A percentile compares a stretch with the other conserved stretches of the same genome.
Evolutionary conservation across 2,797 vertebrate genomes (phyloP).

Genomic region (Columba guinea): DNA sequence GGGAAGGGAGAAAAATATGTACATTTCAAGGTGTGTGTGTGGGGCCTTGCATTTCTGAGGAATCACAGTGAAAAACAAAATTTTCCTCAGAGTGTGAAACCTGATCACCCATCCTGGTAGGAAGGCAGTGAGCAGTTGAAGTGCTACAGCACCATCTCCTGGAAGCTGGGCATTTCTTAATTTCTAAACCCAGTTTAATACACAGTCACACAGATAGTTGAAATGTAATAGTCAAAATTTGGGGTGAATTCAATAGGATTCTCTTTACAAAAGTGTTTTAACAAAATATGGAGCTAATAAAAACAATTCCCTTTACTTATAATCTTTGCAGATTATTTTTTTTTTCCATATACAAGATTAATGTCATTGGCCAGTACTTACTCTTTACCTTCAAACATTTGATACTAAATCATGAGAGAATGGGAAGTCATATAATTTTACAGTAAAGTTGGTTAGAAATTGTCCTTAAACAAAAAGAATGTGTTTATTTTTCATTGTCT

Average conservation of each 20-base stretch:
- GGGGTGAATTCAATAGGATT: neutral
- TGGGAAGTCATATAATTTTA: neutral
- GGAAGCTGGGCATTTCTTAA: neutral
- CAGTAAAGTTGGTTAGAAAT: neutral
- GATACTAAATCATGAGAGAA: neutral
- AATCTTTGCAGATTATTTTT: neutral
- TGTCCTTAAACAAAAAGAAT: neutral
- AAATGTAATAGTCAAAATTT: neutral
- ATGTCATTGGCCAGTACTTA: neutral
- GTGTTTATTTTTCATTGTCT: neutral
- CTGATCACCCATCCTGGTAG: neutral
- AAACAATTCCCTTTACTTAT: accelerated
- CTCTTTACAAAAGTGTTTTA: neutral
- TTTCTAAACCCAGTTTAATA: neutral
- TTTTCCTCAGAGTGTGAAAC: neutral
- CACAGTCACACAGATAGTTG: neutral
- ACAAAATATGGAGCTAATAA: neutral
- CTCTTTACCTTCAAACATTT: neutral
- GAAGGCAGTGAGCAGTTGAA: neutral
- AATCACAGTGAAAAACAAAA: neutral
- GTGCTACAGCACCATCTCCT: conserved; percentile 67
- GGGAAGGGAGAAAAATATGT: neutral
- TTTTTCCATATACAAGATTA: neutral
- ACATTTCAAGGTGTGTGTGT: accelerated
- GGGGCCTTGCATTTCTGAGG: neutral